phyloP scores from a whole-genome alignment of 2,888 invertebrate genomes.

The Eupithecia pulchellata region DNA sequence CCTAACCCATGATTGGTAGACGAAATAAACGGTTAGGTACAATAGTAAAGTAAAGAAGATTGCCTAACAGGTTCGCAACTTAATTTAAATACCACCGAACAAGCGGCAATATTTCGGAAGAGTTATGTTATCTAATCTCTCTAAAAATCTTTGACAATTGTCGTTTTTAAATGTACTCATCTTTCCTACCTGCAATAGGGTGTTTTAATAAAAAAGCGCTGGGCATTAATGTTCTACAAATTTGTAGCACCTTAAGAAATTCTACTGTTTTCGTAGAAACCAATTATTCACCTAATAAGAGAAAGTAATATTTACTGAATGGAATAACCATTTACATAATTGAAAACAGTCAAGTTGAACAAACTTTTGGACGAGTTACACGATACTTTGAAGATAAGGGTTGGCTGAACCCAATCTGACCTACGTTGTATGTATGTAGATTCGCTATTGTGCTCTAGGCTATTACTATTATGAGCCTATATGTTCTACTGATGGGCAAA shows the following conservation, averaged over 20 bases:
- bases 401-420: neutral
- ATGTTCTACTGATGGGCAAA: no score
- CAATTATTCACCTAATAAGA: neutral
- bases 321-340: constrained; percentile 4
- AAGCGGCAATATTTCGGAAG: no score
- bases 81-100: neutral
- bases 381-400: neutral
- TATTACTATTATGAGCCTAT: no score
- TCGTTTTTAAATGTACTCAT: neutral
- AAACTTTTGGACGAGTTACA: neutral
- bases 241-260: neutral
- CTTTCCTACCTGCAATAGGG: no score
- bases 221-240: neutral
- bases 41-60: no score
- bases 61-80: no score
- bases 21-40: no score
- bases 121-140: no score
- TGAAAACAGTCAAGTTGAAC: neutral
- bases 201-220: neutral
- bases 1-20: neutral
- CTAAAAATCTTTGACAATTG: no score
- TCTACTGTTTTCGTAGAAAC: neutral
- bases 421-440: neutral
- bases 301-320: neutral
- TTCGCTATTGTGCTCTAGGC: neutral